These are phyloP conservation scores for Athene noctua DNA, from an alignment of 2,113 vertebrate species.

Conservation along the genomic window DNA sequence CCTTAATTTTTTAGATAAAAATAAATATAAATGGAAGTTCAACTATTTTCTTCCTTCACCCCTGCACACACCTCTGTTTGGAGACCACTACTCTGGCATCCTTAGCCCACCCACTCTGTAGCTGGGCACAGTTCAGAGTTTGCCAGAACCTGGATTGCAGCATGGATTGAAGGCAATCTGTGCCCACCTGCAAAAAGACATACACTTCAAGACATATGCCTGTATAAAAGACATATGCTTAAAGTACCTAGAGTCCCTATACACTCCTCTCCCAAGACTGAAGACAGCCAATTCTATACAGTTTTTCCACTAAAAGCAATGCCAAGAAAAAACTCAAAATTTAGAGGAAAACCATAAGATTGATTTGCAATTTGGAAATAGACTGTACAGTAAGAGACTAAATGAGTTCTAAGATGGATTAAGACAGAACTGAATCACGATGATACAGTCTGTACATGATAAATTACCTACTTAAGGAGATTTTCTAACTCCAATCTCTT, in stretches of 20 bases:
- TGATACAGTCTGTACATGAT: conserved; percentile 7
- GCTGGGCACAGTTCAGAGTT: background rate
- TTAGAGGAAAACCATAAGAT: background rate
- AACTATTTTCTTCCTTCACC: background rate
- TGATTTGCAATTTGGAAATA: conserved; percentile 44
- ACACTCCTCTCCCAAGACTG: background rate
- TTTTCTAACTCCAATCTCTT: conserved; percentile 23
- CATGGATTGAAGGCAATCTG: background rate
- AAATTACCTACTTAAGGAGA: conserved; percentile 29
- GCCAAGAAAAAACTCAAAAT: background rate
- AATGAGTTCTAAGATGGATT: conserved; percentile 37
- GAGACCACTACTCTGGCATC: background rate
- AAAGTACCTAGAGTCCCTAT: background rate
- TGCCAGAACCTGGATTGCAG: background rate
- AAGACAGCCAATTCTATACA: background rate
- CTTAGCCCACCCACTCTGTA: background rate
- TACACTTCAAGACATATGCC: background rate
- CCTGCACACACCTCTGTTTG: background rate
- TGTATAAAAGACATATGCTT: background rate
- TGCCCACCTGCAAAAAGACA: background rate
- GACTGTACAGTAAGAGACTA: background rate
- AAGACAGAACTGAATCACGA: conserved; percentile 25
- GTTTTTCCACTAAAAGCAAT: background rate
- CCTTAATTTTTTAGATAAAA: background rate
- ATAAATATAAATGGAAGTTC: background rate